Percentiles rank a stretch among this genome's conserved stretches.
These are phyloP conservation scores for Siniperca obscura DNA, from an alignment of 2,797 vertebrate species.

Conservation along the genomic window DNA sequence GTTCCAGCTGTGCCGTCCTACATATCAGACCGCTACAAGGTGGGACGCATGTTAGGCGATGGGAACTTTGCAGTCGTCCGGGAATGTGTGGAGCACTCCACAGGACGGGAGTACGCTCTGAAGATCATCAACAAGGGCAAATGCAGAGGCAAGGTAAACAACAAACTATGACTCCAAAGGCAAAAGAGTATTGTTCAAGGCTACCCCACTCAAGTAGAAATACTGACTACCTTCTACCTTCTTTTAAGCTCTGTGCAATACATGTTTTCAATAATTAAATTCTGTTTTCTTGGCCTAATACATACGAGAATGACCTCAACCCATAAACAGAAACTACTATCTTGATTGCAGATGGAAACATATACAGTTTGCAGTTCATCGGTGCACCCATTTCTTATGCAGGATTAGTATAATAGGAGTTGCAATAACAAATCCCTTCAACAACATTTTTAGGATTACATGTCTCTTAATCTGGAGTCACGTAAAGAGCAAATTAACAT, in stretches of 20 bases:
- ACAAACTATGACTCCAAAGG: background rate
- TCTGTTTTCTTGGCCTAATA: background rate
- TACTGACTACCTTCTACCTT: background rate
- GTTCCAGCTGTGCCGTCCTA: conserved; percentile 93
- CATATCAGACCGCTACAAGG: conserved; percentile 94
- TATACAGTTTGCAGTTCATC: background rate
- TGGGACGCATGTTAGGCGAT: conserved; percentile 96
- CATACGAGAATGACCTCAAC: background rate
- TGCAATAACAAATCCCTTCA: background rate
- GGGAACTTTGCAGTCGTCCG: conserved; percentile 98
- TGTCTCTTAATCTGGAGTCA: background rate
- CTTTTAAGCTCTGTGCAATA: background rate
- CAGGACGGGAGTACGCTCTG: conserved; percentile 94
- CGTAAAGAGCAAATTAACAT: background rate
- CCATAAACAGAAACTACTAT: background rate
- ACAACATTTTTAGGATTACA: background rate
- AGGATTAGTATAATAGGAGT: background rate
- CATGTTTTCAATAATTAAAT: background rate
- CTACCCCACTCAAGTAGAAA: background rate
- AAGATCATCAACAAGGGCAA: conserved; percentile 99
- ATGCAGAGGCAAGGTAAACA: conserved; percentile 96
- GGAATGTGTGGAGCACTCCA: conserved; percentile 95
- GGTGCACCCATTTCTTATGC: background rate
- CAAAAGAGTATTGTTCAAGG: background rate
- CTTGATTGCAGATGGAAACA: background rate